Evolutionary conservation across 2,113 vertebrate genomes (phyloP).

Genomic region (Epinephelus moara): DNA sequence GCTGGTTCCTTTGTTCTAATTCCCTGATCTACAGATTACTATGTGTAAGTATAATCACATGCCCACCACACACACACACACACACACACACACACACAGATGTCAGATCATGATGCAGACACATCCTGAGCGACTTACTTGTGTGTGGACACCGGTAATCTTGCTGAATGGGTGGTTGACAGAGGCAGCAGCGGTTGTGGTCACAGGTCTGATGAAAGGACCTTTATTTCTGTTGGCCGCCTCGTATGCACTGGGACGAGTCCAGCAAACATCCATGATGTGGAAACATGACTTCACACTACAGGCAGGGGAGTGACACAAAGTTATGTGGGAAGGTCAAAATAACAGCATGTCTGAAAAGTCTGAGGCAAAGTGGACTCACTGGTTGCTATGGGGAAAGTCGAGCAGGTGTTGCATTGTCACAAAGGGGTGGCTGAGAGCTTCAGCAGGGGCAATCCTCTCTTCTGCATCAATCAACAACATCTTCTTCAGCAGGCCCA

Average conservation of each 20-base stretch:
- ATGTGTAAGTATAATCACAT: background rate
- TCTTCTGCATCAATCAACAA: constrained; percentile 96
- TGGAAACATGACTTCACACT: constrained; percentile 99
- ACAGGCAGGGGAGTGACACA: background rate
- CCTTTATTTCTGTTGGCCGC: constrained; percentile 91
- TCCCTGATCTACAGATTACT: background rate
- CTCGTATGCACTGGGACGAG: constrained; percentile 89
- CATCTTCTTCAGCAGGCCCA: constrained; percentile 98
- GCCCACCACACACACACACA: background rate
- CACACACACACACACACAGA: no score
- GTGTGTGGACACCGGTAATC: constrained; percentile 90
- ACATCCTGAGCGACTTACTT: constrained; percentile 84
- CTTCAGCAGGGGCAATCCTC: constrained; percentile 93
- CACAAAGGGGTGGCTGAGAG: constrained; percentile 95
- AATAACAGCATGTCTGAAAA: background rate
- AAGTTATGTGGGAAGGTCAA: background rate
- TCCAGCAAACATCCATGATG: constrained; percentile 97
- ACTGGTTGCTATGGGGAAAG: constrained; percentile 99
- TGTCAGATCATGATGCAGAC: background rate
- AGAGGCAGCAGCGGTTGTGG: constrained; percentile 81
- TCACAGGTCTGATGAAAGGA: constrained; percentile 90
- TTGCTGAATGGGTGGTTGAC: constrained; percentile 92
- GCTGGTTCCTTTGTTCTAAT: background rate
- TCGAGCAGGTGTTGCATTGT: constrained; percentile 98
- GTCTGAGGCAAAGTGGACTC: constrained; percentile 64